These are phyloP conservation scores for Acleris laterana DNA, from an alignment of 2,888 invertebrate genomes.

Conservation along the genomic window DNA sequence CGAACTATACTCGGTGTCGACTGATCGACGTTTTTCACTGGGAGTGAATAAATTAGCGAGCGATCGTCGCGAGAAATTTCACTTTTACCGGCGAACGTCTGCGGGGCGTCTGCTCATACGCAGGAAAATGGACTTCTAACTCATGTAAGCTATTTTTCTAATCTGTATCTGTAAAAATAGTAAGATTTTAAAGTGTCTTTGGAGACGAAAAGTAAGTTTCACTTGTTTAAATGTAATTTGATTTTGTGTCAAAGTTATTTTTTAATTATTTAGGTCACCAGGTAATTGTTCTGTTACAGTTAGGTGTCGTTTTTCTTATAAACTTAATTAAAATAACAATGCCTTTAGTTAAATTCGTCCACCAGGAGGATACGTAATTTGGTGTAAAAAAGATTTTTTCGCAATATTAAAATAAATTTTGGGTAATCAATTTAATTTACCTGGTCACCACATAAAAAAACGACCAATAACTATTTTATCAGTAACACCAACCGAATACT, in stretches of 20 bases:
- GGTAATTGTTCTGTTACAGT: too few species aligned
- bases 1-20: constrained; percentile 64
- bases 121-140: constrained; percentile 62
- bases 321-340: too few species aligned
- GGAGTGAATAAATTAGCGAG: constrained; percentile 73
- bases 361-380: too few species aligned
- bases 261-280: not conserved
- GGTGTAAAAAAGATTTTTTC: too few species aligned
- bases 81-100: constrained; percentile 75
- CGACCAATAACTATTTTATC: constrained; percentile 14
- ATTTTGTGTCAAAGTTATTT: not conserved
- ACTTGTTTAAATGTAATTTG: constrained; percentile 31
- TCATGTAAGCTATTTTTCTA: constrained; percentile 61
- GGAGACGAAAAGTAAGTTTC: not conserved
- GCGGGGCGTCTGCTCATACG: constrained; percentile 56
- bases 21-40: constrained; percentile 75
- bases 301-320: too few species aligned
- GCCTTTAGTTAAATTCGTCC: too few species aligned
- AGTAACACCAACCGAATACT: constrained; percentile 10
- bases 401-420: too few species aligned
- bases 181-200: too few species aligned
- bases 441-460: constrained; percentile 5
- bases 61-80: constrained; percentile 70
- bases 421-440: too few species aligned
- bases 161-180: not conserved